Evolutionary conservation across 2,113 vertebrate species (phyloP).

Genomic region (Syngnathus scovelli): DNA sequence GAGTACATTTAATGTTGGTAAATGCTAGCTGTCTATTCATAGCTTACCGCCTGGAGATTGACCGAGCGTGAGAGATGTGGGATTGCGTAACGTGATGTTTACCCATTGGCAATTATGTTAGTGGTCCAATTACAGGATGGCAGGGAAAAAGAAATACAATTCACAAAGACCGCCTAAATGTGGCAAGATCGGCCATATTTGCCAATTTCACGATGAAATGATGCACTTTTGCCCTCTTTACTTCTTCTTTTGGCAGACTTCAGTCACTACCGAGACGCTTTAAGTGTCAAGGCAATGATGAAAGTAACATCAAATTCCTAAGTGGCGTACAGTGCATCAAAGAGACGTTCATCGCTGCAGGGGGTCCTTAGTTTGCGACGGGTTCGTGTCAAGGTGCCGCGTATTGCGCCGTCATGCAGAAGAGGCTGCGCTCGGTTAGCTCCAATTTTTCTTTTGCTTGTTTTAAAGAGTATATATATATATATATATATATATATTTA

Average conservation of each 20-base stretch:
- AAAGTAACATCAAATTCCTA: background rate
- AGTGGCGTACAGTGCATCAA: background rate
- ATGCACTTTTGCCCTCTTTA: background rate
- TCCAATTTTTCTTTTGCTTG: too few relatives aligned
- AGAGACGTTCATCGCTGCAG: background rate
- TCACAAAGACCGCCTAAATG: background rate
- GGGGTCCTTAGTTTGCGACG: background rate
- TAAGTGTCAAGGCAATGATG: background rate
- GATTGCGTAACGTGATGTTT: background rate
- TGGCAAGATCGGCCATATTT: background rate
- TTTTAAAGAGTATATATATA: too few relatives aligned
- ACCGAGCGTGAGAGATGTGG: background rate
- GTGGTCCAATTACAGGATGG: background rate
- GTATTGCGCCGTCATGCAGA: background rate
- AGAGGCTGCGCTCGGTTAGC: background rate
- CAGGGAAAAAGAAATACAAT: background rate
- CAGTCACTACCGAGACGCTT: background rate
- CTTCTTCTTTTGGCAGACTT: background rate
- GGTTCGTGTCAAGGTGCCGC: too few relatives aligned
- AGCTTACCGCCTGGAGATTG: background rate
- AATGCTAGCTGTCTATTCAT: background rate
- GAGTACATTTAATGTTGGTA: background rate
- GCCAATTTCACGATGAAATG: background rate
- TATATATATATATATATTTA: too few relatives aligned
- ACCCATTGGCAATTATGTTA: background rate